Base-by-base conservation (phyloP, 2,888 invertebrate species). In the Periphyllus acericola region DNA sequence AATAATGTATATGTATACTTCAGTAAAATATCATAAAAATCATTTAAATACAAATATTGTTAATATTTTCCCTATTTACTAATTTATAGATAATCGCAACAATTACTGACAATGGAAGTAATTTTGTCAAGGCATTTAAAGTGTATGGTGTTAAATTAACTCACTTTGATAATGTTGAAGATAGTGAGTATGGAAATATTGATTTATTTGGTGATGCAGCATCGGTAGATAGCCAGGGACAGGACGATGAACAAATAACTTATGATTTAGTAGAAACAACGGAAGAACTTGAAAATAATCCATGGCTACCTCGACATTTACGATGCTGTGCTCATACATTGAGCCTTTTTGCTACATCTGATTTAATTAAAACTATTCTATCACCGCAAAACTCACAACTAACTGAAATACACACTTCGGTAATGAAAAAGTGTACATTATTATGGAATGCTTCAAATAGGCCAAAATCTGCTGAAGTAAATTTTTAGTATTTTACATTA, bases 81-180 rank as follows among this genome's bases (percentile, higher is more conserved):
- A 46, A 72, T 52, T 83, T 34, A 83, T 32, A 83, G 74, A 74
- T 75, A 74, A 74, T 34, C 19, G 46, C 75, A 74, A 83, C 55
- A 34, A 74, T 52, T 25, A 83, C 83, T 74, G 75, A 83, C 74
- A 74, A 83, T 55, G 83, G 83, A 17, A 74, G 52, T 71, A 79
- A 89, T 80, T 89, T 89, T 89, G 68, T 82, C 46, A 82, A 76
- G 85, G 89, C 85, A 2, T 85, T 89, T 46, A 85, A 89, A 66
- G 60, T 14, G 55, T 89, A 79, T 83, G 89, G 89, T 52, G 88
- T 89, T 72, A 88, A 89, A 55, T 60, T 79, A 80, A 55, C 71
- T 82, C 81, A 71, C 29, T 55, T 78, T 86, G 79, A 79, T 79
- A 60, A 60, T 52, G 46, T 52, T 78, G 79, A 79, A 79, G 79